A percentile compares a stretch with the other conserved stretches of the same genome.
These are phyloP conservation scores for Procavia capensis DNA, from an alignment of 2,113 vertebrate species.

Conservation along the genomic window DNA sequence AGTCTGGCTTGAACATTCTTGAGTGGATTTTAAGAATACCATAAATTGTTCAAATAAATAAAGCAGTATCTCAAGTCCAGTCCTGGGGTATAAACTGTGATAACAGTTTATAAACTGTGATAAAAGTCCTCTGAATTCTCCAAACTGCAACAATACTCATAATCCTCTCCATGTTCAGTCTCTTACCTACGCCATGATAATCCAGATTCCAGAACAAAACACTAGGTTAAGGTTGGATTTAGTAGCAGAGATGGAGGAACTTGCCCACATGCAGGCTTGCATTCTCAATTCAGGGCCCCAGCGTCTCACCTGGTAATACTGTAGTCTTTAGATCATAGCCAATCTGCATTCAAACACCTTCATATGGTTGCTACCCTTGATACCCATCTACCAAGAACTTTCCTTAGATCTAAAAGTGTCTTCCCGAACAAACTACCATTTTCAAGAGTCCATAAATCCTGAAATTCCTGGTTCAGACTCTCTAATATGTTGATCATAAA, in stretches of 20 bases:
- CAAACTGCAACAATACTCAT: not conserved
- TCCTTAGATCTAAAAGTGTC: slow-evolving; percentile 1
- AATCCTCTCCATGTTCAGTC: not conserved
- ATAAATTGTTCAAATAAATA: not conserved
- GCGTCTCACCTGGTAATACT: not conserved
- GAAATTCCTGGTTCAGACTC: not conserved
- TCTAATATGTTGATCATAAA: not conserved
- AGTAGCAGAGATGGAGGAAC: not conserved
- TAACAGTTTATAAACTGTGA: not conserved
- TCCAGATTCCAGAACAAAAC: slow-evolving; percentile 9
- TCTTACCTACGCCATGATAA: not conserved
- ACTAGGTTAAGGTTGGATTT: not conserved
- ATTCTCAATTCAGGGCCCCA: not conserved
- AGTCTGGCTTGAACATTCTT: not conserved
- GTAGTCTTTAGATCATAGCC: not conserved
- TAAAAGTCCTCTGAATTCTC: not conserved
- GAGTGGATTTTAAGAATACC: slow-evolving; percentile 34
- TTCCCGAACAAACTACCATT: not conserved
- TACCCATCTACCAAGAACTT: not conserved
- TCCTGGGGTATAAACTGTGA: not conserved
- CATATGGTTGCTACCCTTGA: not conserved
- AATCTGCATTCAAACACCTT: not conserved
- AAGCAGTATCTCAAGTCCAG: not conserved
- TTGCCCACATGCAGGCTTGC: not conserved
- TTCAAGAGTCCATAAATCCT: not conserved